phyloP scores from a whole-genome alignment of 2,888 invertebrate genomes.

The Catocala nupta region DNA sequence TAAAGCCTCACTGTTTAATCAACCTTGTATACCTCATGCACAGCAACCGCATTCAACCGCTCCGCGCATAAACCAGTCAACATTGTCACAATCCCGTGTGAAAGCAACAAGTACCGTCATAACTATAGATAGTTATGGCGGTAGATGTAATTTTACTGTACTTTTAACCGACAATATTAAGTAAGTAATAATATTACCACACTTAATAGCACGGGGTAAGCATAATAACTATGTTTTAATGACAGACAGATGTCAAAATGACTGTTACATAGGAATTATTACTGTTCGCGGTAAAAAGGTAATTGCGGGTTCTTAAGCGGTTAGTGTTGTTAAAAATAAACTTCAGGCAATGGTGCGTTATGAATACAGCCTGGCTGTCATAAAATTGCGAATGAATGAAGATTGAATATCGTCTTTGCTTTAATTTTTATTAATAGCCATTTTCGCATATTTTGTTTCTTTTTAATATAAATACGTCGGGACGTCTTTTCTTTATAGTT shows the following conservation, averaged over 20 bases:
- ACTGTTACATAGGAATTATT: conserved; percentile 12
- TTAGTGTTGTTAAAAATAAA: not conserved
- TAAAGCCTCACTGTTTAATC: no score
- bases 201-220: conserved; percentile 27
- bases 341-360: not conserved
- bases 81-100: conserved; percentile 12
- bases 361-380: no score
- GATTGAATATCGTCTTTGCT: no score
- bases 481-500: no score
- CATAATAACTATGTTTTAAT: conserved; percentile 43
- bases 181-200: conserved; percentile 45
- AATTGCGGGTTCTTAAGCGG: not conserved
- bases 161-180: conserved; percentile 45
- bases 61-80: not conserved
- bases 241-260: conserved; percentile 13
- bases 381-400: no score
- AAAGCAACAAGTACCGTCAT: not conserved
- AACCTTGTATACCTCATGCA: no score
- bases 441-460: no score
- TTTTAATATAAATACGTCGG: no score
- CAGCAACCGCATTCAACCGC: no score
- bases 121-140: not conserved
- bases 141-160: not conserved
- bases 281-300: conserved; percentile 15
- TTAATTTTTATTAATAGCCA: no score